Evolutionary conservation across 2,113 vertebrate species (phyloP), one percentile per base, ranked within the genome.

Genomic region (Patagioenas fasciata): DNA sequence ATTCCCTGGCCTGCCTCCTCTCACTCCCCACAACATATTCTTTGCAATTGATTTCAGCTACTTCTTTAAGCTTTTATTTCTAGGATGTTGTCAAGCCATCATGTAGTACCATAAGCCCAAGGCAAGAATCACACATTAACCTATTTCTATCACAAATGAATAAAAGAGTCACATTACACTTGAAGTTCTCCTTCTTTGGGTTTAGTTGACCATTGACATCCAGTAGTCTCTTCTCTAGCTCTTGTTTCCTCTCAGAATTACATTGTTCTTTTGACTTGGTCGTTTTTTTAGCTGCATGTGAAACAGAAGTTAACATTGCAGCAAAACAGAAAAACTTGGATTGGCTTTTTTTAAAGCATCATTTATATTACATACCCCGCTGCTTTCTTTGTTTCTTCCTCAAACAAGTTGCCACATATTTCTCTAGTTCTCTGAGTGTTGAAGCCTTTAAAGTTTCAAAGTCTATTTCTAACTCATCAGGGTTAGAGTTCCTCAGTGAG

Each of bases 361-460:
- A 23, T 44, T 85, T 47, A n/a, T 48, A 12, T n/a, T 82, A 90
- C 72, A 88, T 97, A 99, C 99, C 97, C 26, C 4, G 61, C 20
- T 79, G 42, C 34, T 97, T 98, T 71, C 95, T 97, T 65, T 95
- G 95, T 86, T 93, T 97, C 91, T 98, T 99, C 86, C 79, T 98
- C 65, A 99, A 97, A 96, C 98, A 99, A 5, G 79, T 91, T 56
- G 97, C 94, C 38, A 99, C 99, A 3, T 99, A 99, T 91, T 96
- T 98, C 97, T 99, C 97, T 82, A 99, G 90, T 70, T 98, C 98
- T 97, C 98, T 98, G 29, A 99, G 97, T 3, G 99, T 99, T 62
- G 99, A 98, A 61, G 98, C 91, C 97, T 99, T 99, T 74, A 99
- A 98, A n/a, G 96, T 97, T 96, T 99, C 99, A 93, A 99, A 98